Evolutionary conservation across 2,888 invertebrate species (phyloP), one percentile per base, ranked within the genome.

Genomic region (Baccha elongata): DNA sequence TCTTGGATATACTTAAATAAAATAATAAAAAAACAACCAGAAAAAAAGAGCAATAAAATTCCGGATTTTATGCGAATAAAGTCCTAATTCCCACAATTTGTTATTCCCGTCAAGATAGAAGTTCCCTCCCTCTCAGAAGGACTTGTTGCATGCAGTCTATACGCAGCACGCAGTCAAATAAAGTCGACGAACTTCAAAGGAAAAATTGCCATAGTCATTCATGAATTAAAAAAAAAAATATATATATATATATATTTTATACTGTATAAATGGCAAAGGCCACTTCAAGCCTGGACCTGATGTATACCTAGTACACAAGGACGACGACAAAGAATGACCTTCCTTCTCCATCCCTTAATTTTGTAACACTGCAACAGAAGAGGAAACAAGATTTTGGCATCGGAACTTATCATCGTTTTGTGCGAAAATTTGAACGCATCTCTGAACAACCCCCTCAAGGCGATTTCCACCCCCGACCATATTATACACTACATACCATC

Each of bases 31-130:
- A 58, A 53, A 23, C 13, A 58, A 23, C 53, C 15, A 40, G 23
- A 58, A 68, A 67, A 78, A 69, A 71, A 60, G 52, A 53, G 83
- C 78, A 73, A 83, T 83, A 83, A 83, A 83, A 83, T 68, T 67
- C 72, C 64, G 78, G 73, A 83, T 83, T 83, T 78, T 68, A 68
- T 83, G 72, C 76, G 68, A 83, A 72, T 42, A 83, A 73, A 73
- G 78, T 72, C 78, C 83, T 83, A 83, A 78, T 83, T 83, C 68
- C 68, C 67, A 78, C 78, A 83, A 83, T 78, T 73, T 83, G 78
- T 83, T 78, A 78, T 67, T 62, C 72, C 65, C 62, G 62, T 17
- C 40, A 32, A 62, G 13, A 26, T 40, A 50, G 48, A 80, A 50
- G 44, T 5, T 17, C 29, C 52, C 29, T 23, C 48, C 26, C n/a